These are phyloP conservation scores for Varroa destructor DNA, from an alignment of 1,140 invertebrate genomes.

Conservation along the genomic window DNA sequence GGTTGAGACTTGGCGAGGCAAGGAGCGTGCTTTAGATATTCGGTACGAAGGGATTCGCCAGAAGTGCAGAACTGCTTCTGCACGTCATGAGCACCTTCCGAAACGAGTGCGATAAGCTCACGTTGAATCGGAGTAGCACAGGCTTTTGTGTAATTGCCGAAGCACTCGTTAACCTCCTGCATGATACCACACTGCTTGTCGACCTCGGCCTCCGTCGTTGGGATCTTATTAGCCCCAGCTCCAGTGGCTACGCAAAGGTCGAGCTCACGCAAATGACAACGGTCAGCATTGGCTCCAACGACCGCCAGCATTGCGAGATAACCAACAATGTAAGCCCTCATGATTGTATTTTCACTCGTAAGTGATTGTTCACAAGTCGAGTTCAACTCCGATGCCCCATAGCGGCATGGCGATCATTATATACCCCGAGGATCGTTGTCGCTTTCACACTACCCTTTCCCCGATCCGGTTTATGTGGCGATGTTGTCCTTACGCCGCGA, in stretches of 20 bases:
- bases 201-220: slow-evolving; percentile 26
- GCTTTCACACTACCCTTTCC: slow-evolving; percentile 14
- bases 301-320: background rate
- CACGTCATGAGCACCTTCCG: slow-evolving; percentile 10
- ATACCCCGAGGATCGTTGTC: slow-evolving; percentile 1
- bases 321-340: background rate
- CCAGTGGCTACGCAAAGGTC: slow-evolving; percentile 36
- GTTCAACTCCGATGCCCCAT: slow-evolving; percentile 13
- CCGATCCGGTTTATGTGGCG: slow-evolving; percentile 11
- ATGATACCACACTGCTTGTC: slow-evolving; percentile 32
- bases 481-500: background rate
- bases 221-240: slow-evolving; percentile 33
- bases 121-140: slow-evolving; percentile 32
- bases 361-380: no score
- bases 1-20: slow-evolving; percentile 32
- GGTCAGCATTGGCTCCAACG: background rate
- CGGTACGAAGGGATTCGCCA: slow-evolving; percentile 10
- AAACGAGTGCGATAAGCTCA: slow-evolving; percentile 28
- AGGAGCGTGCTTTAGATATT: slow-evolving; percentile 32
- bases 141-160: slow-evolving; percentile 33
- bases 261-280: slow-evolving; percentile 35
- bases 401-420: slow-evolving; percentile 2
- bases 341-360: background rate
- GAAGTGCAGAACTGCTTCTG: slow-evolving; percentile 25
- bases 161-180: slow-evolving; percentile 34